Evolutionary conservation across 2,113 vertebrate species (phyloP).

Genomic region (Hippocampus barbouri): DNA sequence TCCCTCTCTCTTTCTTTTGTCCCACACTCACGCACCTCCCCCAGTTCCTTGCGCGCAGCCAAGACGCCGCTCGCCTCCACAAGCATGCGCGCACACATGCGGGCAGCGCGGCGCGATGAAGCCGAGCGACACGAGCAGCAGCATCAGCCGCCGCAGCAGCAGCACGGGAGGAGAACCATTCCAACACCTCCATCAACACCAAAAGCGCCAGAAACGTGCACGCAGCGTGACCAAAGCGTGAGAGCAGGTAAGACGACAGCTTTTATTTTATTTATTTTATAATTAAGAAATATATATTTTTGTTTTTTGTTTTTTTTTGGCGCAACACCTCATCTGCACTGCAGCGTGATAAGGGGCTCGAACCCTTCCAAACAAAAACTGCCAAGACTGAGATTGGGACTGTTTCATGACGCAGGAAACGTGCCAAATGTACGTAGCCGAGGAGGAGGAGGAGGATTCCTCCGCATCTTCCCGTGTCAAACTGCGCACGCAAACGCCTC

Average conservation of each 20-base stretch:
- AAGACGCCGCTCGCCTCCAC: conserved; percentile 59
- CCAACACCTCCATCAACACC: conserved; percentile 2
- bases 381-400: background rate
- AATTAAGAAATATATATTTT: too few relatives aligned
- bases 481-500: conserved; percentile 7
- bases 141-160: background rate
- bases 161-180: background rate
- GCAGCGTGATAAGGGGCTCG: background rate
- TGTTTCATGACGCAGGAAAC: background rate
- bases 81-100: conserved; percentile 70
- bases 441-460: conserved; percentile 6
- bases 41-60: conserved; percentile 39
- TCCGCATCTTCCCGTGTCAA: conserved; percentile 18
- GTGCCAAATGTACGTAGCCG: background rate
- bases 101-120: conserved; percentile 58
- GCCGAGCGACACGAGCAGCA: conserved; percentile 38
- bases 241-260: conserved; percentile 54
- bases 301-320: too few relatives aligned
- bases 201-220: background rate
- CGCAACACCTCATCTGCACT: background rate
- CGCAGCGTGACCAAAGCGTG: conserved; percentile 42
- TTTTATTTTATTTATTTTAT: too few relatives aligned
- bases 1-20: conserved; percentile 21
- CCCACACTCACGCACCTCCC: conserved; percentile 20
- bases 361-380: background rate